phyloP scores from a whole-genome alignment of 2,113 vertebrate genomes.

The Eclectus roratus region DNA sequence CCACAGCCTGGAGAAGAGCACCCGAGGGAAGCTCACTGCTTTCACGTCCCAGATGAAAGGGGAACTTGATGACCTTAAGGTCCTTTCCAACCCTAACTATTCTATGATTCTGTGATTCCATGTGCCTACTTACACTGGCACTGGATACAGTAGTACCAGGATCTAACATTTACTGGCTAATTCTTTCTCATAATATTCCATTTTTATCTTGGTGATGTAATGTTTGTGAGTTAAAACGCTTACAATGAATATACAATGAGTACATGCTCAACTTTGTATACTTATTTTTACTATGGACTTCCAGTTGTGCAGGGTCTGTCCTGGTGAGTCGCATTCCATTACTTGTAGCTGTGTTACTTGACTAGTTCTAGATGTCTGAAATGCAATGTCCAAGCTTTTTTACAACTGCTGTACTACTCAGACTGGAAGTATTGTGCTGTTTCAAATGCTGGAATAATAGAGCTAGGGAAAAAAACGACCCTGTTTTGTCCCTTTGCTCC shows the following conservation, averaged over 20 bases:
- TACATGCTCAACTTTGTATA: not conserved
- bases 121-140: fast-evolving
- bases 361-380: not conserved
- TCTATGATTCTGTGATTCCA: too few species aligned
- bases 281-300: not conserved
- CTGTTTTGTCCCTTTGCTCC: not conserved
- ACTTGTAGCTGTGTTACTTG: not conserved
- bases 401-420: not conserved
- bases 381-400: not conserved
- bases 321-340: not conserved
- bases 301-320: not conserved
- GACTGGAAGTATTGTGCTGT: not conserved
- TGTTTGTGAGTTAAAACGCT: not conserved
- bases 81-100: too few species aligned
- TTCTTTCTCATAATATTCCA: not conserved
- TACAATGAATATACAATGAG: not conserved
- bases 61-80: too few species aligned
- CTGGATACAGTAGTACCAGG: not conserved
- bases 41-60: too few species aligned
- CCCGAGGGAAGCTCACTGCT: too few species aligned
- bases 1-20: too few species aligned
- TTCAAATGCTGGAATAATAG: not conserved
- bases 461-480: fast-evolving
- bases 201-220: not conserved
- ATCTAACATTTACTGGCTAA: not conserved